Evolutionary conservation across 2,888 invertebrate genomes (phyloP), one percentile per base, ranked within the genome.

Genomic region (Celastrina argiolus): DNA sequence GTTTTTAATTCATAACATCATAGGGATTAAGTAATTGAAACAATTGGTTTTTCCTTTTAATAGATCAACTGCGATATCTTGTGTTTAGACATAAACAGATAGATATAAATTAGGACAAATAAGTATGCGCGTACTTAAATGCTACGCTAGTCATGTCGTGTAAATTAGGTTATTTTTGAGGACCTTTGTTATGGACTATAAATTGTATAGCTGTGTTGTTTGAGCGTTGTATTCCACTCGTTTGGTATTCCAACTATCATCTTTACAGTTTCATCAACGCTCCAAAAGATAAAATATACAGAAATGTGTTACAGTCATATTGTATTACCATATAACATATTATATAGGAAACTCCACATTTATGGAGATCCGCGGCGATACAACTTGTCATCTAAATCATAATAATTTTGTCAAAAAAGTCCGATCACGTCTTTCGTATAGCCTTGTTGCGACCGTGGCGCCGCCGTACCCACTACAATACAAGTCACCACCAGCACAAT

Each of bases 401-500:
- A 39, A n/a, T n/a, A 78, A 75, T 75, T 70, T 71, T 69, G 65
- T 72, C 70, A 69, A 78, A 80, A 82, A 80, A 81, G 77, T 80
- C 77, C 73, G 77, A 78, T 81, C 81, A 82, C 82, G 83, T 79
- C 74, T 73, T 66, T 66, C 51, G 73, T 78, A 73, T 78, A 80
- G 75, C 86, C 85, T 84, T 85, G 83, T 78, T 81, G 80, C 22
- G 36, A 36, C 36, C 10, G 36, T 36, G 10, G 36, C 51, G 51
- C 12, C 2, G 45, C 12, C 2, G 45, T 45, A 45, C 45, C 45
- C 51, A 26, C 51, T 5, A 12, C 22, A 51, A 51, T 3, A 51
- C 36, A 36, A 36, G 36, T 3, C 10, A 4, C 5, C 31, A 18
- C 45, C 18, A 45, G 18, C 8, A 45, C 16, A 8, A 18, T 16